phyloP scores from a whole-genome alignment of 2,888 invertebrate genomes.

The Podotricha telesiphe region DNA sequence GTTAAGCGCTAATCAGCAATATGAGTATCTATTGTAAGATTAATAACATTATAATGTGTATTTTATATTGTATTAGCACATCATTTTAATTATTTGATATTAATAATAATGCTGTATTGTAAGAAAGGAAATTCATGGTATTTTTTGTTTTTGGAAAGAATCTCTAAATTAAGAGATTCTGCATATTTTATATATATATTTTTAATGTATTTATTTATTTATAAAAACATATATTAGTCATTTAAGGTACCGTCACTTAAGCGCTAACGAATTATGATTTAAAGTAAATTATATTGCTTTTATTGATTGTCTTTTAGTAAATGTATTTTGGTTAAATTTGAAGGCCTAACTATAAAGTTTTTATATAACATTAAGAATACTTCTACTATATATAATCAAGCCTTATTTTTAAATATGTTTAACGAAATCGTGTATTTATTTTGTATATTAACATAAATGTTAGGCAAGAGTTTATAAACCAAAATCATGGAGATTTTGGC shows the following conservation, averaged over 20 bases:
- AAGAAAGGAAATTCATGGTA: too few relatives aligned
- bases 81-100: background rate
- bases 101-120: background rate
- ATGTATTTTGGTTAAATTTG: background rate
- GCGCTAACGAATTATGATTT: background rate
- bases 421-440: constrained; percentile 5
- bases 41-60: background rate
- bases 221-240: background rate
- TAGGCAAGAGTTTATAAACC: too few relatives aligned
- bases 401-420: background rate
- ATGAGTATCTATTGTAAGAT: too few relatives aligned
- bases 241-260: background rate
- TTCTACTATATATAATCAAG: background rate
- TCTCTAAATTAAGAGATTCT: too few relatives aligned
- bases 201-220: too few relatives aligned
- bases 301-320: background rate
- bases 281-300: background rate
- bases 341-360: constrained; percentile 5
- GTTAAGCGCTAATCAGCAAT: background rate
- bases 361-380: background rate
- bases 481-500: too few relatives aligned
- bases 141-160: too few relatives aligned
- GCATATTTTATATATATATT: too few relatives aligned
- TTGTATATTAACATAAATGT: background rate
- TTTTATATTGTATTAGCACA: background rate